Evolutionary conservation across 2,888 invertebrate genomes (phyloP).

Genomic region (Hymenopus coronatus): DNA sequence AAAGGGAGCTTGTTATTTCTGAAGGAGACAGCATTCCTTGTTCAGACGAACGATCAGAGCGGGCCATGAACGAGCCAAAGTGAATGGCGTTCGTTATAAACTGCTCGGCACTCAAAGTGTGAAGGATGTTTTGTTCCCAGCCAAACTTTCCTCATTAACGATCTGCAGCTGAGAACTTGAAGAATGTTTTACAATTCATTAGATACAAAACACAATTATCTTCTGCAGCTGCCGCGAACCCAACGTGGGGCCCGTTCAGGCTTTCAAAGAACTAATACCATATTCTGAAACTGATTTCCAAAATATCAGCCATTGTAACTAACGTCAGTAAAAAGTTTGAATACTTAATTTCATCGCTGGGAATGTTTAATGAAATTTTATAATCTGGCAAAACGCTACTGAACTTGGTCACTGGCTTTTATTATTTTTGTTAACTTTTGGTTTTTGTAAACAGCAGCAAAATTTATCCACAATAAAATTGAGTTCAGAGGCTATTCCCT

Average conservation of each 20-base stretch:
- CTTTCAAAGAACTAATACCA: no score
- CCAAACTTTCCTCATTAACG: not conserved
- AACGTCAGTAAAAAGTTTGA: no score
- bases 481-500: no score
- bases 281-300: no score
- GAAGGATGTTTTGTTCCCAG: not conserved
- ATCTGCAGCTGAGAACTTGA: not conserved
- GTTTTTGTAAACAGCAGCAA: no score
- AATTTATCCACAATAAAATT: no score
- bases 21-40: not conserved
- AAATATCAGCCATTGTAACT: no score
- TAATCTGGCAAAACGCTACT: no score
- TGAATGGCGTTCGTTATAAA: not conserved
- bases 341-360: no score
- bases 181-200: not conserved
- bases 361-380: no score
- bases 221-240: not conserved
- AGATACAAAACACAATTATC: not conserved
- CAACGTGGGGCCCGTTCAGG: not conserved
- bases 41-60: not conserved
- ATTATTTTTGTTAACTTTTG: no score
- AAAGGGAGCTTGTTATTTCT: not conserved
- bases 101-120: not conserved
- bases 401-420: no score
- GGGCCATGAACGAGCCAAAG: not conserved